phyloP scores from a whole-genome alignment of 2,113 vertebrate species.

The Dascyllus trimaculatus region DNA sequence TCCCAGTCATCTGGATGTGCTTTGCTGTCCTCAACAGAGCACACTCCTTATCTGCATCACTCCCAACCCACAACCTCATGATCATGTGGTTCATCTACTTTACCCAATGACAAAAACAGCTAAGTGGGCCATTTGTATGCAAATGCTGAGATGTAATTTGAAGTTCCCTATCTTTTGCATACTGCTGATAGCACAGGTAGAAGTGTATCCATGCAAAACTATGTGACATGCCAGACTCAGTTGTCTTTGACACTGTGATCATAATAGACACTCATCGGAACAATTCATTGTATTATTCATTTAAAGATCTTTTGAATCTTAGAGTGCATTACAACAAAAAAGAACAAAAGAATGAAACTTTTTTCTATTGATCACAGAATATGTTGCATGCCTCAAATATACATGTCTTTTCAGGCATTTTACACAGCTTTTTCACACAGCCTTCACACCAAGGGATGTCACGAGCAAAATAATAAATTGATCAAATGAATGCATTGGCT shows the following conservation, averaged over 20 bases:
- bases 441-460: too few relatives aligned
- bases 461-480: too few relatives aligned
- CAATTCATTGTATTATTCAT: conserved; percentile 15
- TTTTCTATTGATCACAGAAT: too few relatives aligned
- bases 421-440: too few relatives aligned
- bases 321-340: background rate
- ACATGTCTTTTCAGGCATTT: too few relatives aligned
- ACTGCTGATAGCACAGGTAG: conserved; percentile 40
- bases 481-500: too few relatives aligned
- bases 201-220: conserved; percentile 39
- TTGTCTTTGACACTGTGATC: conserved; percentile 35
- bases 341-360: too few relatives aligned
- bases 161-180: conserved; percentile 53
- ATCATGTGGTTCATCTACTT: conserved; percentile 71
- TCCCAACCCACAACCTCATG: conserved; percentile 65
- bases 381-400: too few relatives aligned
- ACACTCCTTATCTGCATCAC: conserved; percentile 72
- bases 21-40: conserved; percentile 78
- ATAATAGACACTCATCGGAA: background rate
- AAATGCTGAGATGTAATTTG: conserved; percentile 58
- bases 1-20: conserved; percentile 82
- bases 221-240: conserved; percentile 10
- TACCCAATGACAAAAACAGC: conserved; percentile 60
- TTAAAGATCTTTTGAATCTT: conserved; percentile 1
- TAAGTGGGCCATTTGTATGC: conserved; percentile 67